Conservation (phyloP, 2,888 invertebrate species). For the Taenaris catops region DNA sequence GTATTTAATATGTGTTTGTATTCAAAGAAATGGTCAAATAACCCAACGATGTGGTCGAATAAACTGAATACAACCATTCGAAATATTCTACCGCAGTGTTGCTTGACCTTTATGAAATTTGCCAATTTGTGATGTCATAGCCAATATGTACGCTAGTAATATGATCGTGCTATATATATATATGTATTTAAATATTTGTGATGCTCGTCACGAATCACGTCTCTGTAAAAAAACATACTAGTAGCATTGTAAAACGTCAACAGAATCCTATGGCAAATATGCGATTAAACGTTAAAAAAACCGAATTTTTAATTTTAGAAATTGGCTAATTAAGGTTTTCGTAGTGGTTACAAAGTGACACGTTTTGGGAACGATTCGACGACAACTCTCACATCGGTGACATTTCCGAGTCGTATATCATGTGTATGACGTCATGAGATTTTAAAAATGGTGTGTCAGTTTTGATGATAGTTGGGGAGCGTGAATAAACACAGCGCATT, state of each 20-base stretch:
- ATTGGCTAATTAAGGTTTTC: constrained; percentile 60
- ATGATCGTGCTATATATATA: neutral
- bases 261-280: constrained; percentile 37
- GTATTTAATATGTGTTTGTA: no score
- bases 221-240: constrained; percentile 21
- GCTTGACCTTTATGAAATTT: no score
- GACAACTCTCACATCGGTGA: constrained; percentile 4
- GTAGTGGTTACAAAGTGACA: constrained; percentile 50
- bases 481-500: constrained; percentile 72
- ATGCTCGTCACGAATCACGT: constrained; percentile 26
- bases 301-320: constrained; percentile 47
- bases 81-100: no score
- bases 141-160: neutral
- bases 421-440: constrained; percentile 59
- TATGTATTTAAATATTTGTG: constrained; percentile 6
- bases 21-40: no score
- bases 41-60: no score
- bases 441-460: constrained; percentile 40
- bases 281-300: constrained; percentile 46
- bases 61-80: no score
- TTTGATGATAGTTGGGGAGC: constrained; percentile 59
- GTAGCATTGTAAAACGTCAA: constrained; percentile 11
- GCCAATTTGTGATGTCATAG: no score
- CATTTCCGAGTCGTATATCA: constrained; percentile 60
- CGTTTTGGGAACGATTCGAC: no score